phyloP scores from a whole-genome alignment of 2,888 invertebrate species.

The Lepetodrilus schrolli region DNA sequence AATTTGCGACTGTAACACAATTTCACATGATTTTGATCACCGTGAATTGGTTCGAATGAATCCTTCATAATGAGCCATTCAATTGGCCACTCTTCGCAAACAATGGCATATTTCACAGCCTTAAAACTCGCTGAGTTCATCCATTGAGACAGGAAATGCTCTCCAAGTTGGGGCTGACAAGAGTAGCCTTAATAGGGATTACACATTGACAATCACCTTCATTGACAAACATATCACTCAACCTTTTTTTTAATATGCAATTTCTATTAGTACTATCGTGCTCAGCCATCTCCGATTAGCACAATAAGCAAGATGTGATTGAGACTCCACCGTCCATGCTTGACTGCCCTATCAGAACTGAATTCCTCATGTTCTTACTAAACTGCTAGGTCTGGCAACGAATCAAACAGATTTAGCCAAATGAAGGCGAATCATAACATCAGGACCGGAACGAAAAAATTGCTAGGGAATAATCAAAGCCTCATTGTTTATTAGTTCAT shows the following conservation, averaged over 20 bases:
- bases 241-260: conserved; percentile 21
- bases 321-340: conserved; percentile 1
- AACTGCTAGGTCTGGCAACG: conserved; percentile 11
- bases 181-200: conserved; percentile 19
- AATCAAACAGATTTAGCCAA: conserved; percentile 1
- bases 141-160: conserved; percentile 1
- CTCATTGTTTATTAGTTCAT: neutral
- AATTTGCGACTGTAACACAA: conserved; percentile 27
- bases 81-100: conserved; percentile 4
- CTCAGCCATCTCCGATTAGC: conserved; percentile 19
- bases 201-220: conserved; percentile 19
- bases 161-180: neutral
- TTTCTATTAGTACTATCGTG: conserved; percentile 18
- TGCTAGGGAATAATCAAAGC: conserved; percentile 8
- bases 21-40: conserved; percentile 24
- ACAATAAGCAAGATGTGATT: conserved; percentile 15
- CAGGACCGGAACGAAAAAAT: conserved; percentile 1
- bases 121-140: conserved; percentile 1
- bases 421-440: neutral
- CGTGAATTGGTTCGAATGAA: conserved; percentile 19
- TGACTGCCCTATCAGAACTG: conserved; percentile 13
- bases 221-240: conserved; percentile 25
- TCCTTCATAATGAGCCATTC: conserved; percentile 17
- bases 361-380: conserved; percentile 21
- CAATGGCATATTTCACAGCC: neutral